Evolutionary conservation across 2,797 vertebrate species (phyloP).

Genomic region (Alexandromys oeconomus): DNA sequence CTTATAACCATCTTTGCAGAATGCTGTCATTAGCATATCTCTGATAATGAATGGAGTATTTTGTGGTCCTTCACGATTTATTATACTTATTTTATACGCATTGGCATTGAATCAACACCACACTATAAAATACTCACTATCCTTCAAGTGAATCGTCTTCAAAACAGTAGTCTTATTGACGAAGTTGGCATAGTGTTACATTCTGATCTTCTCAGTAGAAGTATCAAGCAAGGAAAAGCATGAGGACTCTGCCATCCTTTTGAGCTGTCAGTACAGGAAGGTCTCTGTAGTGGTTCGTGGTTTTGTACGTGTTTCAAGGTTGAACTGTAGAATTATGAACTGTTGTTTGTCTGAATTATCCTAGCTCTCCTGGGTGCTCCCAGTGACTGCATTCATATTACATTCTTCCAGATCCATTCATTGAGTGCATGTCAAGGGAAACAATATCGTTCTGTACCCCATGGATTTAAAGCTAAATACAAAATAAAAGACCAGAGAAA

Average conservation of each 20-base stretch:
- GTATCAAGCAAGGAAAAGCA: constrained; percentile 30
- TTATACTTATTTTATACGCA: background rate
- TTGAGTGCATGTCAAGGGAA: background rate
- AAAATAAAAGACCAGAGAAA: constrained; percentile 44
- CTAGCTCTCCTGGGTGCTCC: background rate
- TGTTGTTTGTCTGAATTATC: background rate
- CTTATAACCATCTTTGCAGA: background rate
- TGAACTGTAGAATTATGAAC: constrained; percentile 13
- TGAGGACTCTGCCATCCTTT: background rate
- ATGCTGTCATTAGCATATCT: constrained; percentile 68
- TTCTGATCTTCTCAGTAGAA: constrained; percentile 51
- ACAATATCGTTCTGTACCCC: background rate
- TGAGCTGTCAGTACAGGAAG: background rate
- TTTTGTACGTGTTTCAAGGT: constrained; percentile 21
- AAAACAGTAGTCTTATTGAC: background rate
- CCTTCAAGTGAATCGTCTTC: constrained; percentile 13
- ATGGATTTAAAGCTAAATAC: constrained; percentile 37
- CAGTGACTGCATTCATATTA: background rate
- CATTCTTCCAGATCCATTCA: background rate
- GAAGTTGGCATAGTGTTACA: background rate
- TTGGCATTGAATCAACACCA: constrained; percentile 51
- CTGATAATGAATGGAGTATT: constrained; percentile 58
- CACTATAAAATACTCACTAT: constrained; percentile 38
- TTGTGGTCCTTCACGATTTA: constrained; percentile 8
- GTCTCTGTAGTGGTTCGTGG: background rate